phyloP scores from a whole-genome alignment of 2,797 vertebrate species.

The Smutsia temminckii region DNA sequence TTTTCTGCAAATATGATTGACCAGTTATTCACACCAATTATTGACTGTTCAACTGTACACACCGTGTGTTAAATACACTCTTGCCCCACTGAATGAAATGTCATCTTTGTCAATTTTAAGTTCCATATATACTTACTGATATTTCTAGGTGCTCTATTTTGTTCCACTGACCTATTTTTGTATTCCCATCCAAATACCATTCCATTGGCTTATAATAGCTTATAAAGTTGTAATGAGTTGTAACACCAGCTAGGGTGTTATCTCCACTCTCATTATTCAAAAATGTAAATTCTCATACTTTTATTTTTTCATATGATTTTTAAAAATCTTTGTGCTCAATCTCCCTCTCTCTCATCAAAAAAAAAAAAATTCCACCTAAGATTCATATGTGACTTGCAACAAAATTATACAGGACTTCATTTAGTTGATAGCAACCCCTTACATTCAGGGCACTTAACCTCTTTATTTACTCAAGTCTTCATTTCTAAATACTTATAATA shows the following conservation, averaged over 20 bases:
- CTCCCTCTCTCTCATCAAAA: not conserved
- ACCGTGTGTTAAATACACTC: not conserved
- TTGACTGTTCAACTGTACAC: not conserved
- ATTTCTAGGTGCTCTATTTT: not conserved
- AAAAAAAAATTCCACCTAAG: not conserved
- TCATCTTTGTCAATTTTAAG: not conserved
- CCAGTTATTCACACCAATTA: not conserved
- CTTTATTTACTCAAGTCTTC: not conserved
- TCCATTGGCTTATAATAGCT: not conserved
- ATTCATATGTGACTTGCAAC: not conserved
- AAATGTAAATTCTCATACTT: not conserved
- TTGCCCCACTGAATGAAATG: not conserved
- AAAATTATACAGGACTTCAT: not conserved
- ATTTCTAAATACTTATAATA: not conserved
- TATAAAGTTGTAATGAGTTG: not conserved
- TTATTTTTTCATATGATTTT: not conserved
- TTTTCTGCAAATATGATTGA: not conserved
- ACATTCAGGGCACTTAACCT: not conserved
- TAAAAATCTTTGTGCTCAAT: not conserved
- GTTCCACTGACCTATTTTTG: not conserved
- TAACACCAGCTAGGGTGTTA: not conserved
- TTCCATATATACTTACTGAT: not conserved
- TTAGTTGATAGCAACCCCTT: not conserved
- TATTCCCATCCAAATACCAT: not conserved
- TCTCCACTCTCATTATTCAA: not conserved